Evolutionary conservation across 2,888 invertebrate species (phyloP).

Genomic region (Pandemis corylana): DNA sequence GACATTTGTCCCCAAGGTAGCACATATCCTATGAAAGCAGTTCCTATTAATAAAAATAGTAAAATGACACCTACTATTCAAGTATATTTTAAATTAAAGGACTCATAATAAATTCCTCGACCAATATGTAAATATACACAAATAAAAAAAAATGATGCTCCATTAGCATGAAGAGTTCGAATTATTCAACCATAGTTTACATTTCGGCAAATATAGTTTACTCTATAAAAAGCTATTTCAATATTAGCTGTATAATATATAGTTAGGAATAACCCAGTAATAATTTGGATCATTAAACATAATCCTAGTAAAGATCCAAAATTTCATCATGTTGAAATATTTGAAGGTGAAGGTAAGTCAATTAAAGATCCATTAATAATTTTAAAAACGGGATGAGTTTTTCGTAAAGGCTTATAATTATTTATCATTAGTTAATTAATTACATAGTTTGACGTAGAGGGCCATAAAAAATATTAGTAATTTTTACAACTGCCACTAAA

Average conservation of each 20-base stretch:
- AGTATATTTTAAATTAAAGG: constrained; percentile 80
- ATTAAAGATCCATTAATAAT: constrained; percentile 85
- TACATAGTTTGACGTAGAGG: constrained; percentile 74
- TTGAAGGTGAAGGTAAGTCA: constrained; percentile 85
- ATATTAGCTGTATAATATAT: constrained; percentile 88
- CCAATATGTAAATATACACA: constrained; percentile 88
- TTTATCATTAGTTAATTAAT: constrained; percentile 72
- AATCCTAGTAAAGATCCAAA: constrained; percentile 87
- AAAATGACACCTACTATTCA: constrained; percentile 88
- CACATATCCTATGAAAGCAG: constrained; percentile 92
- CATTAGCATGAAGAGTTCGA: constrained; percentile 88
- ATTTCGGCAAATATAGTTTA: constrained; percentile 89
- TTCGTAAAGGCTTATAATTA: constrained; percentile 69
- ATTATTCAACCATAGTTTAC: constrained; percentile 89
- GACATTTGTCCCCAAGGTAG: constrained; percentile 93
- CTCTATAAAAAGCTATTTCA: constrained; percentile 87
- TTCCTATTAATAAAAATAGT: constrained; percentile 88
- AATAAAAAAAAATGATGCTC: constrained; percentile 90
- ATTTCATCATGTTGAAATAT: constrained; percentile 88
- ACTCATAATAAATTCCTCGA: constrained; percentile 85
- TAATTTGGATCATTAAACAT: constrained; percentile 87
- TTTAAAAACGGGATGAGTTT: constrained; percentile 80
- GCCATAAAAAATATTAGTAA: constrained; percentile 83
- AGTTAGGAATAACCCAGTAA: constrained; percentile 88
- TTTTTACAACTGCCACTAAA: constrained; percentile 85